phyloP scores from a whole-genome alignment of 2,888 invertebrate genomes.

The Polydrusus cervinus region DNA sequence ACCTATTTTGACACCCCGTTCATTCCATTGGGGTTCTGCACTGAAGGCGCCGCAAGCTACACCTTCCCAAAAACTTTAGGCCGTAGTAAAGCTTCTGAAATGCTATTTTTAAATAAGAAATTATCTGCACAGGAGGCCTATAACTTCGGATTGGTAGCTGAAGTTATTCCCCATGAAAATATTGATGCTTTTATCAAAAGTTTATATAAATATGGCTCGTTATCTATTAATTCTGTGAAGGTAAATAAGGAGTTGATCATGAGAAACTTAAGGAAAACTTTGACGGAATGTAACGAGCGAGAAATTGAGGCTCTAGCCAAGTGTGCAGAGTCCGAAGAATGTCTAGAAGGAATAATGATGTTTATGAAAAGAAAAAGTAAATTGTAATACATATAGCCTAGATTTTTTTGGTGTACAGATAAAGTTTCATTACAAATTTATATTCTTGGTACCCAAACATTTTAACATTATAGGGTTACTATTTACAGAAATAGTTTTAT shows the following conservation, averaged over 20 bases:
- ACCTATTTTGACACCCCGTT: slow-evolving; percentile 94
- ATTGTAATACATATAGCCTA: no score
- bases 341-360: slow-evolving; percentile 75
- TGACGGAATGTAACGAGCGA: slow-evolving; percentile 79
- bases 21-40: slow-evolving; percentile 85
- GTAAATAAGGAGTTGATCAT: slow-evolving; percentile 83
- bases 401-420: no score
- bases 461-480: no score
- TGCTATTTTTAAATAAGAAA: slow-evolving; percentile 80
- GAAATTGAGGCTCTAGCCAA: slow-evolving; percentile 81
- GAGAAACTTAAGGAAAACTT: slow-evolving; percentile 74
- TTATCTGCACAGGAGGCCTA: slow-evolving; percentile 87
- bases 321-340: slow-evolving; percentile 80
- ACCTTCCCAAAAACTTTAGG: slow-evolving; percentile 91
- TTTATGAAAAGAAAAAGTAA: slow-evolving; percentile 71
- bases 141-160: slow-evolving; percentile 84
- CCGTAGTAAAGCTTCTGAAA: slow-evolving; percentile 78
- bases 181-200: slow-evolving; percentile 74
- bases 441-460: no score
- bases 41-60: slow-evolving; percentile 92
- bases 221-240: slow-evolving; percentile 76
- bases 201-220: slow-evolving; percentile 76
- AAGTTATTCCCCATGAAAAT: slow-evolving; percentile 80
- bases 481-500: no score
- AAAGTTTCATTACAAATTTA: no score